Evolutionary conservation across 2,888 invertebrate species (phyloP).

Genomic region (Nymphalis urticae): DNA sequence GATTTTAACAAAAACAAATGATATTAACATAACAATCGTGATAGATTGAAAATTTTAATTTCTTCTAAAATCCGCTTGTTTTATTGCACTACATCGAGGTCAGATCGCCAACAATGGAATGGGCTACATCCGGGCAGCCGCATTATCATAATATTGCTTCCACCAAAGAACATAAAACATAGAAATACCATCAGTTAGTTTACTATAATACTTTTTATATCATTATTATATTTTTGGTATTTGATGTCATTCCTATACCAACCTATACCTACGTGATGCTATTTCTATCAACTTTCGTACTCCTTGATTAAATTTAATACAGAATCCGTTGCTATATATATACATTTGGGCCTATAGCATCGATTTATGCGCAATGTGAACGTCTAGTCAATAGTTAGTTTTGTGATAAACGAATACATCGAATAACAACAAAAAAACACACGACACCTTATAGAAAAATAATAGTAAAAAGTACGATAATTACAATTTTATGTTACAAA

Average conservation of each 20-base stretch:
- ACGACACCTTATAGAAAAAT: too few species aligned
- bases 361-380: slow-evolving; percentile 26
- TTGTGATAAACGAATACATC: slow-evolving; percentile 10
- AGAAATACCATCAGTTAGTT: slow-evolving; percentile 8
- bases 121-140: slow-evolving; percentile 72
- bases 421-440: neutral
- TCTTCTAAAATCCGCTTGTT: slow-evolving; percentile 48
- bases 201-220: neutral
- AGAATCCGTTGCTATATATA: slow-evolving; percentile 23
- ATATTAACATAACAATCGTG: slow-evolving; percentile 28
- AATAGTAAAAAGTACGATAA: too few species aligned
- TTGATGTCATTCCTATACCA: neutral
- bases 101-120: slow-evolving; percentile 79
- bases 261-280: neutral
- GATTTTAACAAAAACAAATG: slow-evolving; percentile 13
- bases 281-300: slow-evolving; percentile 6
- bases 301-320: slow-evolving; percentile 5
- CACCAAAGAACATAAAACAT: slow-evolving; percentile 58
- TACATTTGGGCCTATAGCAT: slow-evolving; percentile 23
- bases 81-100: slow-evolving; percentile 62
- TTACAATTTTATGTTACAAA: too few species aligned
- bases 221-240: neutral
- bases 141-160: slow-evolving; percentile 77
- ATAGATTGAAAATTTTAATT: slow-evolving; percentile 40
- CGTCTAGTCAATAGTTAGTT: slow-evolving; percentile 28